phyloP scores from a whole-genome alignment of 1,140 invertebrate species.

The Caenorhabditis brenneri region DNA sequence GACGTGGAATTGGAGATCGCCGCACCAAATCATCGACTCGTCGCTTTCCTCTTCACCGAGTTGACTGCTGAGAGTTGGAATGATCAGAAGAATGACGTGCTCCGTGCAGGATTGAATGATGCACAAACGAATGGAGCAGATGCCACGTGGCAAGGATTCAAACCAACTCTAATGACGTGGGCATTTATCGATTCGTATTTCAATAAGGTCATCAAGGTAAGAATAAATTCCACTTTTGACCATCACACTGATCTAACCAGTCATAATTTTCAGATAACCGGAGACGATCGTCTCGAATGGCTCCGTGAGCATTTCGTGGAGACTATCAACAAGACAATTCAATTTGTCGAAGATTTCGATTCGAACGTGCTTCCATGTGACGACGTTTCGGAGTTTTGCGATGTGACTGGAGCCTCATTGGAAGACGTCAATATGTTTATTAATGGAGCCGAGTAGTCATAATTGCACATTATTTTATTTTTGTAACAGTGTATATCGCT shows the following conservation, averaged over 20 bases:
- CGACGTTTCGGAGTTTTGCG: not conserved
- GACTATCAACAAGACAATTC: constrained; percentile 40
- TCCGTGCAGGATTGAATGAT: constrained; percentile 2
- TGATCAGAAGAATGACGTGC: constrained; percentile 50
- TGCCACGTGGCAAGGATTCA: not conserved
- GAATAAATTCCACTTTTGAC: too few species aligned
- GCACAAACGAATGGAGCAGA: not conserved
- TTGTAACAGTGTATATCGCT: not conserved
- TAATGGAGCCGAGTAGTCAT: not conserved
- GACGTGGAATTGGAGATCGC: constrained; percentile 36
- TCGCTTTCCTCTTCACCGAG: constrained; percentile 49
- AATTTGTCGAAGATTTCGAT: constrained; percentile 45
- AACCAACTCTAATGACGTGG: constrained; percentile 27
- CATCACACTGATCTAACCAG: not conserved
- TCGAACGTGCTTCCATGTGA: constrained; percentile 25
- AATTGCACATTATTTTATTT: not conserved
- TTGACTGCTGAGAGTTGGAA: constrained; percentile 44
- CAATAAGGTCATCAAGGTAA: constrained; percentile 51
- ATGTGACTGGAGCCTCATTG: not conserved
- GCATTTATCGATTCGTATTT: constrained; percentile 52
- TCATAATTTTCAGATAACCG: constrained; percentile 32
- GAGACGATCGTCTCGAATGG: constrained; percentile 43
- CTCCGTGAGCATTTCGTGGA: constrained; percentile 37
- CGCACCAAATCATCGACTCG: not conserved
- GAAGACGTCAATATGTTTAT: not conserved